Base-by-base conservation (phyloP, 2,888 invertebrate species). In the Spilarctia lutea region DNA sequence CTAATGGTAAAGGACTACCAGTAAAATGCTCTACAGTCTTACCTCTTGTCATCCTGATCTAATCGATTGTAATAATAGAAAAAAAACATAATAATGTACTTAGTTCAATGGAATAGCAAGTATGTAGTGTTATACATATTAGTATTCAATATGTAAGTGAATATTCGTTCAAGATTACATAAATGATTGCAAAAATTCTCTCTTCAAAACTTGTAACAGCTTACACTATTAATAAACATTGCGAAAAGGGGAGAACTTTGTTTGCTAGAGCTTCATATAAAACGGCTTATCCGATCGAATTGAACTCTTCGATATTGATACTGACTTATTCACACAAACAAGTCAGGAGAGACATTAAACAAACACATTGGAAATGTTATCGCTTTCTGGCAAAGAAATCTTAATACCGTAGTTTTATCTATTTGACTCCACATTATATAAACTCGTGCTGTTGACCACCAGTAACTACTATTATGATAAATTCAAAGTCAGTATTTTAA, bases 261-360 rank as follows among this genome's bases (percentile, higher is more conserved):
- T 73, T 76, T 71, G 70, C 65, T 66, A 45, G 13, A 71, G 56
- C 71, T 73, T 73, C 70, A 76, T 76, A 73, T 73, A 76, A 71
- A 76, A 76, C 73, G 73, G 63, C 76, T 76, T 76, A 76, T 76
- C 76, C 73, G 71, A 73, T 71, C 70, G 73, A 76, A 76, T 76
- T 73, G 76, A 71, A 76, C 66, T 75, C 73, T 27, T 42, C 70
- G 71, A 70, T 76, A 65, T 76, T 71, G 52, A 71, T 73, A 76
- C 71, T 71, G 67, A 73, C 76, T 76, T 75, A 70, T 70, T 66
- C 60, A 48, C 48, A 65, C 63, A 73, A 75, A 73, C 70, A 65
- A 68, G 39, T 11, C 60, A 27, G 56, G 48, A 48, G 65, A 65
- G 35, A 60, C 56, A 20, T 73, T 68, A 69, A 69, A 52, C 56